Evolutionary conservation across 2,113 vertebrate genomes (phyloP), one percentile per base, ranked within the genome.

Genomic region (Brachionichthys hirsutus): DNA sequence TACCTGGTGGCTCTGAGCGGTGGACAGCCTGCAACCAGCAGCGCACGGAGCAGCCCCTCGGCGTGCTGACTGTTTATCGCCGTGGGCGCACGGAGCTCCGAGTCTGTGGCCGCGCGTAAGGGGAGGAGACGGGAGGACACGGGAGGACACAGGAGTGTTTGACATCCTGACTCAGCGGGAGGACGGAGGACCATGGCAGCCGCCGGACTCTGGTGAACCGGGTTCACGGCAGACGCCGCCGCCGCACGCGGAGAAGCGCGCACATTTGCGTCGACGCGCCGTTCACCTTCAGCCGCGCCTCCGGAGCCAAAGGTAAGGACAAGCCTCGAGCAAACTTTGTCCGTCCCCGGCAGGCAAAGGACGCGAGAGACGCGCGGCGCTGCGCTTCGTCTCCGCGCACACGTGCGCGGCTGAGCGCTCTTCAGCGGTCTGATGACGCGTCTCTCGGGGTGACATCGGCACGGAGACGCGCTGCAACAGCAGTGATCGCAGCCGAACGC

Each of bases 101-200:
- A n/a, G n/a, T n/a, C n/a, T n/a, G n/a, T n/a, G n/a, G n/a, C n/a
- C 70, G 66, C 80, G 71, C 69, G 17, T 43, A 63, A 69, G 66
- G 51, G 70, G 54, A 54, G 69, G 54, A 61, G 73, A 54, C 18
- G n/a, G 40, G 53, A 30, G 53, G 38, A 16, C 24, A 22, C 14
- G 50, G 54, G 53, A 56, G 61, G 49, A 56, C 58, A 52, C 7
- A 30, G 47, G 15, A 45, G 40, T 19, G 9, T 34, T 60, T 9
- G 60, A 16, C 0, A 15, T 46, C 57, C 56, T 14, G 18, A 65
- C 40, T 34, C 24, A 30, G 5, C 8, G 59, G 51, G 54, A 18
- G 49, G 42, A 34, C 35, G 57, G 44, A 51, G 53, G 22, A 50
- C 44, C 40, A 9, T 15, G 43, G 55, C 18, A 42, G 35, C 47